Conservation (phyloP, 1,140 invertebrate species). For the Drosophila saltans region DNA sequence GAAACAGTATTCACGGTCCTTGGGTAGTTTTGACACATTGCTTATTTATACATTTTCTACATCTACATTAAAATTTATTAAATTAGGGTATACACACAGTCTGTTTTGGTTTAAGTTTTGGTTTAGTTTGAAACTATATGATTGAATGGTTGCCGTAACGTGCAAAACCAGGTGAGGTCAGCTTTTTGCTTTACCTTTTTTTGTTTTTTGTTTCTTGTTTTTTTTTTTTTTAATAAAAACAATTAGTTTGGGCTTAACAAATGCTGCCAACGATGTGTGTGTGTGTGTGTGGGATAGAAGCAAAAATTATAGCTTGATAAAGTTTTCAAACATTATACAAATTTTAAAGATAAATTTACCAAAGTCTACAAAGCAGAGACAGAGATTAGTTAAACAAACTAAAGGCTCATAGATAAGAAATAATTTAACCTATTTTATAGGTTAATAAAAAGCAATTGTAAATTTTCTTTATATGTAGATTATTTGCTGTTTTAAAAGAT, state of each 20-base stretch:
- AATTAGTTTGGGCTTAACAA: conserved; percentile 1
- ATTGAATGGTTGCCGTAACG: background rate
- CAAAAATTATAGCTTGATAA: no score
- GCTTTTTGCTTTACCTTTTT: background rate
- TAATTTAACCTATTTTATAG: no score
- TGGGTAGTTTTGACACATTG: background rate
- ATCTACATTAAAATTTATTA: background rate
- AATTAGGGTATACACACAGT: background rate
- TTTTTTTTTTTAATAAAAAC: background rate
- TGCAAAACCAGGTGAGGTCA: background rate
- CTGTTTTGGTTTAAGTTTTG: background rate
- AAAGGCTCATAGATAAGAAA: no score
- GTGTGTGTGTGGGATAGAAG: no score
- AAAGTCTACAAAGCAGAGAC: no score
- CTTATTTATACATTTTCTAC: background rate
- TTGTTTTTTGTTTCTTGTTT: no score
- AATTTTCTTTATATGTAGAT: no score
- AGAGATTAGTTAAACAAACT: no score
- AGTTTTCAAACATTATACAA: no score
- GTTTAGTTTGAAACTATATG: background rate
- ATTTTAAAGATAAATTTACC: no score
- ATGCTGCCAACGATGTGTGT: background rate
- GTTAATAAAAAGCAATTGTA: no score
- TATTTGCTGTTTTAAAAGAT: no score
- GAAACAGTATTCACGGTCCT: background rate